These are phyloP conservation scores for Acrocyrtus sp. DNA, from an alignment of 2,888 invertebrate genomes.

Conservation along the genomic window DNA sequence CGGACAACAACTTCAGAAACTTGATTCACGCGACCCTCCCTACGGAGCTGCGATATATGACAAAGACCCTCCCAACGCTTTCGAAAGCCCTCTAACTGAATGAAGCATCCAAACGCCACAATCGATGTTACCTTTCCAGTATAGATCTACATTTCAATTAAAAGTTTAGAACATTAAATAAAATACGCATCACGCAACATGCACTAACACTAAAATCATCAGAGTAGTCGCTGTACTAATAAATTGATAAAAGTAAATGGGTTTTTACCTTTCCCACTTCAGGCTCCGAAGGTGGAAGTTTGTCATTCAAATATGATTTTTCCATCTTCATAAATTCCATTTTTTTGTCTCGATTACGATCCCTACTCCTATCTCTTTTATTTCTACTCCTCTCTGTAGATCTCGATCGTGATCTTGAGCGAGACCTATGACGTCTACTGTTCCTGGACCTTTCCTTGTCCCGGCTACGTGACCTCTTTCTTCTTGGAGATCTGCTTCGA, in stretches of 20 bases:
- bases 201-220: background rate
- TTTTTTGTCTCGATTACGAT: conserved; percentile 47
- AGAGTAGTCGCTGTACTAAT: background rate
- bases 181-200: background rate
- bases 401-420: conserved; percentile 17
- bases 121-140: conserved; percentile 94
- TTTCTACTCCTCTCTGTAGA: conserved; percentile 19
- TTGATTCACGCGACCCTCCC: conserved; percentile 93
- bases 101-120: conserved; percentile 98
- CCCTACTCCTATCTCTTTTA: conserved; percentile 2
- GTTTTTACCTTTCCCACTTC: conserved; percentile 68
- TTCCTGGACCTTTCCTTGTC: conserved; percentile 22
- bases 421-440: conserved; percentile 22
- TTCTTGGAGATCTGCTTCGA: conserved; percentile 30
- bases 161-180: background rate
- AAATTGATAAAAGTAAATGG: conserved; percentile 18
- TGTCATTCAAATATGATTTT: conserved; percentile 60
- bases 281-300: conserved; percentile 68
- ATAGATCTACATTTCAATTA: conserved; percentile 76
- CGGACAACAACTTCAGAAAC: conserved; percentile 93
- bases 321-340: conserved; percentile 51
- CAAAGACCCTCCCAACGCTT: conserved; percentile 95
- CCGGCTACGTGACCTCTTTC: conserved; percentile 10
- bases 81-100: conserved; percentile 90
- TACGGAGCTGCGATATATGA: conserved; percentile 93